These are phyloP conservation scores for Pelmatolapia mariae DNA, from an alignment of 2,113 vertebrate genomes.

Conservation along the genomic window DNA sequence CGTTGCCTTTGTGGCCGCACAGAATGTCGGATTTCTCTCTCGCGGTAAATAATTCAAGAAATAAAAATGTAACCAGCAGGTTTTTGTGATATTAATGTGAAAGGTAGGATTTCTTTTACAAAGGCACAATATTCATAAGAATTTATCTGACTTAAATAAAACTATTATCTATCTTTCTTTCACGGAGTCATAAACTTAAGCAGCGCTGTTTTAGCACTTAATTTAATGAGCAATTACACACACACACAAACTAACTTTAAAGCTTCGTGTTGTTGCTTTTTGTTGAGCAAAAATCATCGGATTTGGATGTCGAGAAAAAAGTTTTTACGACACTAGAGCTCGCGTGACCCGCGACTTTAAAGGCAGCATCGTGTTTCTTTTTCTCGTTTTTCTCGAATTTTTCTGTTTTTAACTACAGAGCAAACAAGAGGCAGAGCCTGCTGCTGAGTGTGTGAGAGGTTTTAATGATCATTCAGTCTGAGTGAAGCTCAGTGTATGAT, in stretches of 20 bases:
- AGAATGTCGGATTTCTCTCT: neutral
- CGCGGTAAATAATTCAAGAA: neutral
- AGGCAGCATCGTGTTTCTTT: neutral
- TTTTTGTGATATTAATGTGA: neutral
- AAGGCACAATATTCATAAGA: too few relatives aligned
- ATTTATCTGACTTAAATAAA: neutral
- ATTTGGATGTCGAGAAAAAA: neutral
- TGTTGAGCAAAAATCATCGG: neutral
- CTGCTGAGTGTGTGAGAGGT: neutral
- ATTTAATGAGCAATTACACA: neutral
- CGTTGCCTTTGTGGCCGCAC: neutral
- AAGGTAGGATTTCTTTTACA: neutral
- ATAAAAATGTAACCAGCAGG: neutral
- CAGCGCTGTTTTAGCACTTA: neutral
- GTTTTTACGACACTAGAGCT: neutral
- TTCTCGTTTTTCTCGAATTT: neutral
- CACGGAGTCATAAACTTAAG: neutral
- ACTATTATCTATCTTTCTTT: neutral
- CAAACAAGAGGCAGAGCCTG: neutral
- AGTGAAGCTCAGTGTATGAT: neutral
- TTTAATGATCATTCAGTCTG: neutral
- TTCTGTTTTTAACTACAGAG: neutral
- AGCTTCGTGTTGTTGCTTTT: neutral
- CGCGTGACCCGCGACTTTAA: neutral
- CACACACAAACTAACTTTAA: neutral